Evolutionary conservation across 2,113 vertebrate species (phyloP), one percentile per base, ranked within the genome.

Genomic region (Tachuris rubrigastra): DNA sequence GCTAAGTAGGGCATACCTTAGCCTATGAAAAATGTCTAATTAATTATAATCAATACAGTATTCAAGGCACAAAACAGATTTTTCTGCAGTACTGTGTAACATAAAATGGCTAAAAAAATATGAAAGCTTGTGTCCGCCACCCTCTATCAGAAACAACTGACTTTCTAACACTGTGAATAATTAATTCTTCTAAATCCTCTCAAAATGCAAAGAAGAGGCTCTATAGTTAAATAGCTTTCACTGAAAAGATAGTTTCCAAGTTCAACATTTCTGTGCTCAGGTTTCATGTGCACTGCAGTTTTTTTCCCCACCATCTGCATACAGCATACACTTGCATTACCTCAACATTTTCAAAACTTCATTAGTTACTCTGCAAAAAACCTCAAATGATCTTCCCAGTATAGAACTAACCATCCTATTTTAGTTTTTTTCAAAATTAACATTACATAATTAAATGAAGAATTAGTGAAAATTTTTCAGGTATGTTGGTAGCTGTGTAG

Each of bases 181-280:
- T 72, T 22, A 21, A 92, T 91, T 85, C 42, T 65, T 87, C 35
- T 74, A 90, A 96, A 90, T 67, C 75, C 31, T 88, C 28, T 96
- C 78, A 91, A 95, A 96, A 89, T 85, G 85, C 82, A 93, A 87
- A 95, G 35, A 39, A 89, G 31, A 95, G 20, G 24, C 20, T 89
- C 77, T 58, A 76, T 12, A 94, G 27, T 72, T 81, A 90, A 93
- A 94, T 3, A 83, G 33, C 8, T 90, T 88, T 67, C 72, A 68
- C 53, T 60, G 20, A 80, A 79, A 93, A 87, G 22, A 83, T 20
- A 52, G 55, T 73, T 92, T 83, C 41, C 33, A 76, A 87, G 66
- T 82, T 81, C 33, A 41, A 41, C 0, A 1, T 73, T 91, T 90
- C 87, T 63, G 7, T 55, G 50, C 33, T 79, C 10, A 22, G 24